These are phyloP conservation scores for Cataglyphis albicans DNA, from an alignment of 2,888 invertebrate genomes.

Conservation along the genomic window DNA sequence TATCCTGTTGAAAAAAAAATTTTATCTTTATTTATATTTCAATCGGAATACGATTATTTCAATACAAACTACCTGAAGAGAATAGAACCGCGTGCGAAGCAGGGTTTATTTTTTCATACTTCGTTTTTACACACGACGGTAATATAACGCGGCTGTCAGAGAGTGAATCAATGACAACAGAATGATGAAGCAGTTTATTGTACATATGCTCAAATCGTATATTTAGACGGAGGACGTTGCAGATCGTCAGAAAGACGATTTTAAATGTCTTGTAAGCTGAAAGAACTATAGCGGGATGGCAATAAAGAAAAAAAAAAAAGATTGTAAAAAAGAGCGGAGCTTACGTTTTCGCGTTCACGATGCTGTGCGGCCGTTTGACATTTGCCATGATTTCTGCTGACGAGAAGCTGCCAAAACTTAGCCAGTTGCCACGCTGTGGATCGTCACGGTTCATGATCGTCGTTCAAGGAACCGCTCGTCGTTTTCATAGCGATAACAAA, in stretches of 20 bases:
- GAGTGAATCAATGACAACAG: conserved; percentile 25
- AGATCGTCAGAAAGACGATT: not conserved
- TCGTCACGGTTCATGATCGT: conserved; percentile 26
- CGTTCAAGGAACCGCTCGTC: not conserved
- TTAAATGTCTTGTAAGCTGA: not conserved
- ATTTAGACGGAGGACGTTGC: conserved; percentile 2
- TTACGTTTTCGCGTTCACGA: conserved; percentile 58
- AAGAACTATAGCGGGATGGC: not conserved
- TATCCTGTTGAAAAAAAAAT: not conserved
- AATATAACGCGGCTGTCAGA: conserved; percentile 12
- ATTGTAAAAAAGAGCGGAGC: not conserved
- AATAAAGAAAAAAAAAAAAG: not conserved
- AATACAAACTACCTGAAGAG: conserved; percentile 2
- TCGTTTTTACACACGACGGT: conserved; percentile 22
- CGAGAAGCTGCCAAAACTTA: conserved; percentile 39
- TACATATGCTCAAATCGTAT: not conserved
- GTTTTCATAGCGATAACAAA: conserved; percentile 33
- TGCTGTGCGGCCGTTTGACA: conserved; percentile 24
- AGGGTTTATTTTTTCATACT: conserved; percentile 30
- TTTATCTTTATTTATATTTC: not conserved
- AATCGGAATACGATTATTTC: conserved; percentile 31
- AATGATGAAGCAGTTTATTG: conserved; percentile 31
- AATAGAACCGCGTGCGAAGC: conserved; percentile 11
- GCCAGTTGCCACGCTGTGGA: not conserved
- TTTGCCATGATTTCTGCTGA: conserved; percentile 51